phyloP scores from a whole-genome alignment of 2,888 invertebrate genomes.

The Ganaspis brasiliensis region DNA sequence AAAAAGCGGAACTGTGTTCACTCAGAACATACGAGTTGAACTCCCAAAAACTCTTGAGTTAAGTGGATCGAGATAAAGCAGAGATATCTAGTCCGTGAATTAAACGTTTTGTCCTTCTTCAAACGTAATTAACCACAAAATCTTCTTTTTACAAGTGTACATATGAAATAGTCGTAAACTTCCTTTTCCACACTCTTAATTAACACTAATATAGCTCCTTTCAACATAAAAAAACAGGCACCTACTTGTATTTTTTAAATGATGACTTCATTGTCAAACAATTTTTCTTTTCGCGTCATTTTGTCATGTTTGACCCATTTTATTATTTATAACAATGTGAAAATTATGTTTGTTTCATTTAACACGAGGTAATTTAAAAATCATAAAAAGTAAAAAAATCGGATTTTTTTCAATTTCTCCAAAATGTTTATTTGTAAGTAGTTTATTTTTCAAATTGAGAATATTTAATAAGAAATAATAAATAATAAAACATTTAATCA shows the following conservation, averaged over 20 bases:
- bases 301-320: too few relatives aligned
- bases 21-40: constrained; percentile 12
- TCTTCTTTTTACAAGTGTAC: constrained; percentile 8
- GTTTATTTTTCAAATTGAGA: too few relatives aligned
- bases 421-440: too few relatives aligned
- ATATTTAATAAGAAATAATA: too few relatives aligned
- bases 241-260: neutral
- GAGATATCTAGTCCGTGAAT: constrained; percentile 34
- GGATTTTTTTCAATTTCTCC: too few relatives aligned
- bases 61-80: constrained; percentile 24
- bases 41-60: constrained; percentile 36
- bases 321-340: too few relatives aligned
- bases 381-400: too few relatives aligned
- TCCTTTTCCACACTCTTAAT: constrained; percentile 25
- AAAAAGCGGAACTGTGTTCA: constrained; percentile 37
- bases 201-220: neutral
- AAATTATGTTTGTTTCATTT: too few relatives aligned
- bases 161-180: constrained; percentile 29
- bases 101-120: constrained; percentile 31
- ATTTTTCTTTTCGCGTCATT: too few relatives aligned
- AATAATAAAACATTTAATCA: too few relatives aligned
- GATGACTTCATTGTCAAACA: neutral
- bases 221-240: neutral
- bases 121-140: constrained; percentile 24
- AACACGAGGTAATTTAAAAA: too few relatives aligned